Evolutionary conservation across 2,113 vertebrate species (phyloP).

Genomic region (Columba livia): DNA sequence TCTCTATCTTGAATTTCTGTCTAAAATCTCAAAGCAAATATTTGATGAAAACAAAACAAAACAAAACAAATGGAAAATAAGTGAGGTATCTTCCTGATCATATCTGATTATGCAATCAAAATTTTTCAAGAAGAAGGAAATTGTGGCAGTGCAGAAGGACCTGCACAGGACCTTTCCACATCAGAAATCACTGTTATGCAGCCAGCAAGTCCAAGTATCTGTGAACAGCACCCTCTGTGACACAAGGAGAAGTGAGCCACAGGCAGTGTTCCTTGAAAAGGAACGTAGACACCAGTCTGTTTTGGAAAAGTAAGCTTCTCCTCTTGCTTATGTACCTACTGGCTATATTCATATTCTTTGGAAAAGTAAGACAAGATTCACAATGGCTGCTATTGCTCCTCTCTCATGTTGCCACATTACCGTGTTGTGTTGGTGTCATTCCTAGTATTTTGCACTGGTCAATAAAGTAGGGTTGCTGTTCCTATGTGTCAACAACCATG

Average conservation of each 20-base stretch:
- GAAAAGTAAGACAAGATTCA: background rate
- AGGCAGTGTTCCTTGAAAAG: background rate
- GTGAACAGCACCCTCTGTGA: background rate
- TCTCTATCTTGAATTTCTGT: background rate
- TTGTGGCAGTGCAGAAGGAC: background rate
- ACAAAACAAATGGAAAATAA: background rate
- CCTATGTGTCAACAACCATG: background rate
- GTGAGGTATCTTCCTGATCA: background rate
- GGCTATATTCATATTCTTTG: background rate
- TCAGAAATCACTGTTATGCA: background rate
- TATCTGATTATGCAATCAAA: background rate
- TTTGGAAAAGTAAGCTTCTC: background rate
- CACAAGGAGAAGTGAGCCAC: background rate
- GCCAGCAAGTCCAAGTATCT: background rate
- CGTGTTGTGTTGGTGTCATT: background rate
- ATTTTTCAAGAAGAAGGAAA: background rate
- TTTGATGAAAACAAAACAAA: background rate
- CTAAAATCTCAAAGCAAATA: background rate
- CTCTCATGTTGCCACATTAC: background rate
- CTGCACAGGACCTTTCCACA: background rate
- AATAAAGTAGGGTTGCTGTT: background rate
- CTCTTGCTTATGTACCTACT: background rate
- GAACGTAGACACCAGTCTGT: fast-evolving
- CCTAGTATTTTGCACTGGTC: background rate
- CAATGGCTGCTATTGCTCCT: background rate